Evolutionary conservation across 2,113 vertebrate genomes (phyloP).

Genomic region (Catharus bicknelli): DNA sequence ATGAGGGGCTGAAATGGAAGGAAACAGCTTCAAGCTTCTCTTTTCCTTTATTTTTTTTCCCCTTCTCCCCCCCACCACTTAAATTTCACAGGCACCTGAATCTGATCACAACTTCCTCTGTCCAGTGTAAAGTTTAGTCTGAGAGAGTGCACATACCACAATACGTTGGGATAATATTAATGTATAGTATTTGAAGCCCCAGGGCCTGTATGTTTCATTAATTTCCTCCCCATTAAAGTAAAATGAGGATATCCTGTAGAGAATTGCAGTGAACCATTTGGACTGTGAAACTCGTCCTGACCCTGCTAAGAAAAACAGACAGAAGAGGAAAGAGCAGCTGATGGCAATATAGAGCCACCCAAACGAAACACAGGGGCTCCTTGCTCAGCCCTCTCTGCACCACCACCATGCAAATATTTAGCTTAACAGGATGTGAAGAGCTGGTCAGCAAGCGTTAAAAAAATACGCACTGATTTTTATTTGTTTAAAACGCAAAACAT

Average conservation of each 20-base stretch:
- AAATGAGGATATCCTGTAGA: constrained; percentile 80
- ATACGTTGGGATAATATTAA: constrained; percentile 75
- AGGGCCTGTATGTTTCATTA: constrained; percentile 78
- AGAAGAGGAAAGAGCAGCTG: constrained; percentile 67
- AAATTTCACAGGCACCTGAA: constrained; percentile 75
- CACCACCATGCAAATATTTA: constrained; percentile 71
- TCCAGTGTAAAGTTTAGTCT: constrained; percentile 73
- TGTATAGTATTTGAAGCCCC: constrained; percentile 75
- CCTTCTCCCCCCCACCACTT: constrained; percentile 12
- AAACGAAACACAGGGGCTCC: constrained; percentile 60
- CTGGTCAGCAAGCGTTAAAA: constrained; percentile 65
- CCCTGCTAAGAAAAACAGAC: constrained; percentile 76
- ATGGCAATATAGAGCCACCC: constrained; percentile 58
- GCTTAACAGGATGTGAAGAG: constrained; percentile 71
- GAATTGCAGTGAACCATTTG: constrained; percentile 75
- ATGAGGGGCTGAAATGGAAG: constrained; percentile 60
- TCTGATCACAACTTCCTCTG: constrained; percentile 74
- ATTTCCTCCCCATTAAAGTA: constrained; percentile 79
- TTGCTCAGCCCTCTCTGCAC: constrained; percentile 43
- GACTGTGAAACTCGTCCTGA: constrained; percentile 73
- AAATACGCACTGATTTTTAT: constrained; percentile 63
- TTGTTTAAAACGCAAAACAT: constrained; percentile 67
- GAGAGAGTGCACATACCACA: constrained; percentile 66
- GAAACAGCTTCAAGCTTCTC: constrained; percentile 61
- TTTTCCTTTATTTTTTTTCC: constrained; percentile 45